Evolutionary conservation across 2,797 vertebrate species (phyloP).

Genomic region (Argya squamiceps): DNA sequence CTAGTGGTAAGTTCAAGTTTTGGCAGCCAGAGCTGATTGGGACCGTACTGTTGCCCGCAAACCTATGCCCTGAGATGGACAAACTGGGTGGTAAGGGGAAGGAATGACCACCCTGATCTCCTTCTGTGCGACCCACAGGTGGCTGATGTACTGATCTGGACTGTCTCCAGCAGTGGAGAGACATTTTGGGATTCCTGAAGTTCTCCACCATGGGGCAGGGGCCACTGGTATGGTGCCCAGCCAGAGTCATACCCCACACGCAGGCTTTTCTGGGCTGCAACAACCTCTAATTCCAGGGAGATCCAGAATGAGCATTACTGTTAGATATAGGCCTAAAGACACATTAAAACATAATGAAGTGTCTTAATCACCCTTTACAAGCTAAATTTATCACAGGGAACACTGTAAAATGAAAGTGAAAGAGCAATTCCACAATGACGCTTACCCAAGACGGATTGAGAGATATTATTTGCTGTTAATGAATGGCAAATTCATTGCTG

Average conservation of each 20-base stretch:
- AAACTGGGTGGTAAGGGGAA: neutral
- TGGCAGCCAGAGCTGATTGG: neutral
- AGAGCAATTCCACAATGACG: slow-evolving; percentile 40
- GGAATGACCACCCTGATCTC: neutral
- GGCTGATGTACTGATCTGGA: neutral
- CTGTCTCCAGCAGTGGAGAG: neutral
- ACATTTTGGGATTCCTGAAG: neutral
- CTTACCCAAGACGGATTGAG: slow-evolving; percentile 17
- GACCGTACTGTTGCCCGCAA: neutral
- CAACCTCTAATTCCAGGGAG: neutral
- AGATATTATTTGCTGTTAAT: slow-evolving; percentile 65
- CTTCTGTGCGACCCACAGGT: neutral
- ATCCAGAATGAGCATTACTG: slow-evolving; percentile 8
- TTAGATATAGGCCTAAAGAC: slow-evolving; percentile 58
- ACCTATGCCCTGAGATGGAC: neutral
- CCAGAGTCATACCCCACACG: accelerated
- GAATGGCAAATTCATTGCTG: slow-evolving; percentile 48
- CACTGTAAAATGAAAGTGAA: slow-evolving; percentile 62
- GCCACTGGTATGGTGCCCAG: neutral
- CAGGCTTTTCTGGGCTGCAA: neutral
- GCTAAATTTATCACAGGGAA: slow-evolving; percentile 63
- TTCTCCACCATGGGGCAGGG: too few relatives aligned
- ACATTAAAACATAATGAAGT: slow-evolving; percentile 71
- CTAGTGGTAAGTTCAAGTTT: neutral
- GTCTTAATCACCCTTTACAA: slow-evolving; percentile 68